Conservation (phyloP, 2,888 invertebrate species). For the Ramazzottius varieornatus region DNA sequence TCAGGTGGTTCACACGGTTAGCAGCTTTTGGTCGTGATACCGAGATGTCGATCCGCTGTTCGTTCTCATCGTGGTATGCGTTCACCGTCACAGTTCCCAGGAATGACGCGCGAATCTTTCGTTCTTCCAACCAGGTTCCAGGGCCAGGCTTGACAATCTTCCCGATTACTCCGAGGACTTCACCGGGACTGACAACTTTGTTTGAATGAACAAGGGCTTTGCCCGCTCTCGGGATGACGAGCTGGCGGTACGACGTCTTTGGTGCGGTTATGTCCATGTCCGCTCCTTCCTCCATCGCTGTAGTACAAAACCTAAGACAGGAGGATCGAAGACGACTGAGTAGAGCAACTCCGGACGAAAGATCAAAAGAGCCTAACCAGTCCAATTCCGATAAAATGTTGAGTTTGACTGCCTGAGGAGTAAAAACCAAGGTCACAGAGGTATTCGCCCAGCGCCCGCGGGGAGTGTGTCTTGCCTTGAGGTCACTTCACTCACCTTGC, state of each 20-base stretch:
- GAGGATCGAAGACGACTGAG: no score
- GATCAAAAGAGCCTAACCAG: no score
- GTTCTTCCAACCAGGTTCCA: neutral
- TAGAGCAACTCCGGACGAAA: no score
- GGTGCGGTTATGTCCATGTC: no score
- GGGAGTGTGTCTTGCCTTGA: no score
- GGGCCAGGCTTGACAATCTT: neutral
- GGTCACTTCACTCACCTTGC: no score
- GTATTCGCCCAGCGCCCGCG: no score
- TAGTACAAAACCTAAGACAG: no score
- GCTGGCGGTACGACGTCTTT: neutral
- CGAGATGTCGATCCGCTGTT: neutral
- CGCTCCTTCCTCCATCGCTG: no score
- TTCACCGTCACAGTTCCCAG: neutral
- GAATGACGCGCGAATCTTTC: neutral
- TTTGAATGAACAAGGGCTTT: neutral
- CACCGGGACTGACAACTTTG: neutral
- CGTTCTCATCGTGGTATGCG: neutral
- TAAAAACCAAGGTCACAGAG: no score
- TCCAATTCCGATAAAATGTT: no score
- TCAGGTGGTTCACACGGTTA: neutral
- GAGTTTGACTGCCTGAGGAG: no score
- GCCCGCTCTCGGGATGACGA: neutral
- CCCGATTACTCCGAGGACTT: neutral
- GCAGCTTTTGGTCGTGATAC: neutral